Base-by-base conservation (phyloP, 2,113 vertebrate genomes). In the Phyllostomus discolor region DNA sequence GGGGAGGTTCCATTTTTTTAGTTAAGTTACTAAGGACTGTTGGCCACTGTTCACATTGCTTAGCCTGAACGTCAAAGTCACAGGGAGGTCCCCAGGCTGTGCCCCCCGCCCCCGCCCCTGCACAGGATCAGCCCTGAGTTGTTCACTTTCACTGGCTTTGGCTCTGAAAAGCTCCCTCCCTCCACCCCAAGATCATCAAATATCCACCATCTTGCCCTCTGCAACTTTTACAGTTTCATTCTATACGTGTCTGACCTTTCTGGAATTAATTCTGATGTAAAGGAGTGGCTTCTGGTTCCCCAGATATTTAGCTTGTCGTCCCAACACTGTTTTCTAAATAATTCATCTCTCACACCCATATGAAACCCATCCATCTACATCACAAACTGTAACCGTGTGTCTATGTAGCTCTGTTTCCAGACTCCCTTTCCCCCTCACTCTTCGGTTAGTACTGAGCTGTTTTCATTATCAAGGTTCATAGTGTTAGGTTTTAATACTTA, bases 81-180 rank as follows among this genome's bases (percentile, higher is more conserved):
- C 0, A 0, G 22, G 81, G 54, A 35, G 19, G 16, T 33, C 1
- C 28, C 24, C 31, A 22, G 31, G 35, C 5, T 2, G 0, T 20
- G 43, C 52, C 52, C 52, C 17, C 5, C 52, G 4, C 52, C 17
- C 16, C 52, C 4, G 1, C 52, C 24, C 2, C 0, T 3, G 14
- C 57, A 26, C 22, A 1, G 11, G 46, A 35, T 19, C 33, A 1
- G 0, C 19, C 5, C 52, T 12, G 22, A 6, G n/a, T 14, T 38
- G 69, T 59, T 46, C 17, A 57, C 62, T 5, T 82, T 66, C 35
- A 28, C 73, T 28, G 2, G 90, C 43, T 64, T 67, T 75, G 59
- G 41, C 70, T 90, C 69, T 69, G 70, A 59, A 48, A 67, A 28
- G 9, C 79, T 78, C 17, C 20, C 26, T n/a, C 41, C 5, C 50